Percentiles rank a stretch among this genome's conserved stretches.
These are phyloP conservation scores for Actenoides lindsayi DNA, from an alignment of 2,113 vertebrate species.

Conservation along the genomic window DNA sequence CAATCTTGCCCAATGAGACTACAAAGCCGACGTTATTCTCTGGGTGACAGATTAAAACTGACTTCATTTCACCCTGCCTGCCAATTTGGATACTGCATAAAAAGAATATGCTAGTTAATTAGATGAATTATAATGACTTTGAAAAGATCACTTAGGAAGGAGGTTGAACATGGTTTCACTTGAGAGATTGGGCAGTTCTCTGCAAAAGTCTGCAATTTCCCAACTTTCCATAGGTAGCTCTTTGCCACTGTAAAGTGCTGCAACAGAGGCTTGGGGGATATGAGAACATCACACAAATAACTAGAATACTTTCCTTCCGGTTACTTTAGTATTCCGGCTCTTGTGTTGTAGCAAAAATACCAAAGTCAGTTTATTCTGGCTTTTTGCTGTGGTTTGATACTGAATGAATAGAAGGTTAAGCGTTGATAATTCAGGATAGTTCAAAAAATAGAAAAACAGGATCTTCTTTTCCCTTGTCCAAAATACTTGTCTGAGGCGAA, in stretches of 20 bases:
- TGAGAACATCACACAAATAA: background rate
- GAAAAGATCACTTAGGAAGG: background rate
- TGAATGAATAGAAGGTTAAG: background rate
- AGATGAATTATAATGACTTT: background rate
- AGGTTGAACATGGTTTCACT: background rate
- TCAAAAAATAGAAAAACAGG: conserved; percentile 14
- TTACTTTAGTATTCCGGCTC: background rate
- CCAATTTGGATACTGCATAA: background rate
- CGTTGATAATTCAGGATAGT: background rate
- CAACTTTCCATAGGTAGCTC: background rate
- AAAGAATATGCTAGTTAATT: conserved; percentile 18
- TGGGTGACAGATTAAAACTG: background rate
- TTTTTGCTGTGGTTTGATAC: background rate
- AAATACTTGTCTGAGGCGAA: background rate
- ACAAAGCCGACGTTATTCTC: background rate
- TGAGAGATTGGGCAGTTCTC: background rate
- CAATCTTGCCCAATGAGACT: background rate
- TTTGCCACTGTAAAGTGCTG: background rate
- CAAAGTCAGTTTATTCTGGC: conserved; percentile 1
- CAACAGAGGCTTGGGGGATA: background rate
- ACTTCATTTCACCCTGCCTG: background rate
- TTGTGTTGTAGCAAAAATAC: background rate
- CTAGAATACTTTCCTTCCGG: background rate
- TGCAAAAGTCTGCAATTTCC: background rate
- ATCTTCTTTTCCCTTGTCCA: background rate